Evolutionary conservation across 2,888 invertebrate genomes (phyloP), one percentile per base, ranked within the genome.

Genomic region (Monochamus alternatus): DNA sequence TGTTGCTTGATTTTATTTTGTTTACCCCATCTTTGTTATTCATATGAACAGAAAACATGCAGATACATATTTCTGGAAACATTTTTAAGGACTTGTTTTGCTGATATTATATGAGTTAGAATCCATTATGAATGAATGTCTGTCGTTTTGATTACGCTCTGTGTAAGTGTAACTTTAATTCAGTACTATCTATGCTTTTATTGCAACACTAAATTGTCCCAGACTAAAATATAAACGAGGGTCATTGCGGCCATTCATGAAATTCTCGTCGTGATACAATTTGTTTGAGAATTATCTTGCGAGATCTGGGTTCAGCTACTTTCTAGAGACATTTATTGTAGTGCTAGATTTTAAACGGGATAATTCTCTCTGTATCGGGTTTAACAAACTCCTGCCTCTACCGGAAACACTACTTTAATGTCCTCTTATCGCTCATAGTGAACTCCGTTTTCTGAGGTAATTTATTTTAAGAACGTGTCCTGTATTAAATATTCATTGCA

Each of bases 341-440:
- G 55, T 63, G 31, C 31, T 47, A 44, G 22, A 64, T 64, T 64
- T 30, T 64, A 64, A 8, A 31, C 8, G 47, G 64, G 30, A 64
- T 64, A 64, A 64, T 64, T 64, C 30, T 64, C 47, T 22, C 44
- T 31, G 31, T 51, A 64, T 64, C 64, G 47, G 22, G 22, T 64
- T 64, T 43, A 64, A 64, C 44, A 44, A 64, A 64, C 64, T 64
- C 22, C 31, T 8, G 5, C 5, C 22, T 31, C 44, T 47, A 30
- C 10, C 14, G 44, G 10, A 55, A n/a, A 64, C 12, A 30, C 47
- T 14, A 47, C 9, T 51, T 47, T 64, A 64, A 47, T 64, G 30
- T 30, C 10, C 30, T 31, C n/a, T 60, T 60, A 47, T 63, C 43
- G 38, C 43, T 43, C 43, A 32, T 63, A 63, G 43, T 43, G 43